Percentiles rank a stretch among this genome's conserved stretches.
These are phyloP conservation scores for Cremastinae sp. DNA, from an alignment of 2,888 invertebrate genomes.

Conservation along the genomic window DNA sequence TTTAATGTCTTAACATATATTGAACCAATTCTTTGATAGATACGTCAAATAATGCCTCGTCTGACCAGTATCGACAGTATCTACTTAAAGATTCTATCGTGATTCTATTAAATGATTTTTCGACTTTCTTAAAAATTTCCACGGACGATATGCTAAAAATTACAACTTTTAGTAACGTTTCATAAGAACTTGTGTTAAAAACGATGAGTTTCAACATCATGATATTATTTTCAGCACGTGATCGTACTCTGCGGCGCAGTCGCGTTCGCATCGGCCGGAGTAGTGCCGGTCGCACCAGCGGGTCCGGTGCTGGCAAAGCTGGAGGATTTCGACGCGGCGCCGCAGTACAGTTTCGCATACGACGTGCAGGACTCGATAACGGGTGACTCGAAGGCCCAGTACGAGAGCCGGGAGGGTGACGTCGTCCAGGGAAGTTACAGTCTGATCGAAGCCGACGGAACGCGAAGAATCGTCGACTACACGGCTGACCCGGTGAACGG, in stretches of 20 bases:
- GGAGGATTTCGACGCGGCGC: constrained; percentile 66
- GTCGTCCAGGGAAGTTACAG: constrained; percentile 73
- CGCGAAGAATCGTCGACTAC: constrained; percentile 68
- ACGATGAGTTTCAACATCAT: no score
- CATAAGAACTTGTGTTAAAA: no score
- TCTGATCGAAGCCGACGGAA: constrained; percentile 81
- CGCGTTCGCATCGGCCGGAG: constrained; percentile 36
- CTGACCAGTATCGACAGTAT: no score
- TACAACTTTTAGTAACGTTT: no score
- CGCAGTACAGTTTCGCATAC: constrained; percentile 70
- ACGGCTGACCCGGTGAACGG: constrained; percentile 64
- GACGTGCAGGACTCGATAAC: constrained; percentile 67
- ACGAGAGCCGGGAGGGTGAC: constrained; percentile 62
- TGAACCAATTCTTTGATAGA: no score
- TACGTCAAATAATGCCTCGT: constrained; percentile 36
- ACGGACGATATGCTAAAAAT: no score
- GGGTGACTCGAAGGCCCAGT: constrained; percentile 68
- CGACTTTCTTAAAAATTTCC: no score
- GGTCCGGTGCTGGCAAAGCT: constrained; percentile 70
- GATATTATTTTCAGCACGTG: constrained; percentile 62
- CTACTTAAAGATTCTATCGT: no score
- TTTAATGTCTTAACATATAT: no score
- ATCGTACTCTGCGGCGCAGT: constrained; percentile 45
- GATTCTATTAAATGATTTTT: no score
- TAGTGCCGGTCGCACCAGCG: constrained; percentile 60